Evolutionary conservation across 1,140 invertebrate species (phyloP).

Genomic region (Carposina sasakii): DNA sequence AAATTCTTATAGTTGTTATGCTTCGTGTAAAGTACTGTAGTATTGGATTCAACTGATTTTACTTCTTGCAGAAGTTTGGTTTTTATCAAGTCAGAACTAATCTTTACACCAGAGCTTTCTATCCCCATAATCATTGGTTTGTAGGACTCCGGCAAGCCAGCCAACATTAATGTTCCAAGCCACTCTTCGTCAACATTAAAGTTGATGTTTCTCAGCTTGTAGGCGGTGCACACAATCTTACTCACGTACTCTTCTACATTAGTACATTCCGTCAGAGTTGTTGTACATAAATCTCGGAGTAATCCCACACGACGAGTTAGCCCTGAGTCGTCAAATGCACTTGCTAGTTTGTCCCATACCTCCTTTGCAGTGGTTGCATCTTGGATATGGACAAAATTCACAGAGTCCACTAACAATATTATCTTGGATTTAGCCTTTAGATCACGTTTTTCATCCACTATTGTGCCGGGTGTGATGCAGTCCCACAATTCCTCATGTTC

Average conservation of each 20-base stretch:
- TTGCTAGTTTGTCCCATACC: constrained; percentile 29
- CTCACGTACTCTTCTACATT: too few relatives aligned
- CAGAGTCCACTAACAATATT: too few relatives aligned
- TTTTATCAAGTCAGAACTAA: constrained; percentile 35
- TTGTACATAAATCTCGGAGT: constrained; percentile 22
- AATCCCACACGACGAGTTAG: constrained; percentile 32
- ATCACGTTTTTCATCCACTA: too few relatives aligned
- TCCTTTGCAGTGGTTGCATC: constrained; percentile 25
- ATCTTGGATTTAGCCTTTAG: too few relatives aligned
- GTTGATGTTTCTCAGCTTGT: constrained; percentile 31
- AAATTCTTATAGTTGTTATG: too few relatives aligned
- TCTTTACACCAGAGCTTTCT: too few relatives aligned
- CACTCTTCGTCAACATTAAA: constrained; percentile 33
- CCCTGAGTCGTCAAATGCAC: constrained; percentile 32
- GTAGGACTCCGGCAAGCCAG: constrained; percentile 38
- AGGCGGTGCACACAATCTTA: constrained; percentile 33
- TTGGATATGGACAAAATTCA: constrained; percentile 31
- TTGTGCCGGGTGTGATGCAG: too few relatives aligned
- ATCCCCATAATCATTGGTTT: constrained; percentile 46
- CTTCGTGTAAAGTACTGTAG: too few relatives aligned
- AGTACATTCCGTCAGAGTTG: constrained; percentile 24
- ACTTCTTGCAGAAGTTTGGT: constrained; percentile 36
- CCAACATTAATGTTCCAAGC: too few relatives aligned
- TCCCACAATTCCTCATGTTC: too few relatives aligned
- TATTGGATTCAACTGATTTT: too few relatives aligned